Evolutionary conservation across 2,113 vertebrate genomes (phyloP).

Genomic region (Entomyzon cyanotis): DNA sequence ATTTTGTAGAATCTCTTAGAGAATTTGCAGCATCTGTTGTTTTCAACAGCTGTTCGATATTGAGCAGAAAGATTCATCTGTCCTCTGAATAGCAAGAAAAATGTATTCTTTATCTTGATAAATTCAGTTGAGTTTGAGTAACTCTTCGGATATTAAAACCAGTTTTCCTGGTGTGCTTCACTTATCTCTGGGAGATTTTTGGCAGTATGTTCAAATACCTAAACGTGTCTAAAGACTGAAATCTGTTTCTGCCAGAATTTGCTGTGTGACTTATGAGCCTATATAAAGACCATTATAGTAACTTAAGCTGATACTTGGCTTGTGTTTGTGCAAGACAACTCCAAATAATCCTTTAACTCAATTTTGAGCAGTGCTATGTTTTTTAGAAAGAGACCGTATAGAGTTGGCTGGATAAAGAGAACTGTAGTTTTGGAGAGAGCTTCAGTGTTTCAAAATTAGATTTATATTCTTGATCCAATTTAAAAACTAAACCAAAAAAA

Average conservation of each 20-base stretch:
- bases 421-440: background rate
- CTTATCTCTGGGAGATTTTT: conserved; percentile 35
- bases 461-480: background rate
- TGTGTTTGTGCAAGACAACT: conserved; percentile 27
- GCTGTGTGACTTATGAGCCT: background rate
- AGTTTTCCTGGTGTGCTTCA: conserved; percentile 32
- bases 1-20: background rate
- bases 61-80: background rate
- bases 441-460: background rate
- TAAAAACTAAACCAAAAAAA: background rate
- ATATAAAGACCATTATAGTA: background rate
- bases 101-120: conserved; percentile 38
- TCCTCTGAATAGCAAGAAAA: conserved; percentile 13
- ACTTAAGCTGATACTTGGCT: conserved; percentile 45
- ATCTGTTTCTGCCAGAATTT: conserved; percentile 40
- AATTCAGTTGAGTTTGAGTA: conserved; percentile 37
- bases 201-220: conserved; percentile 4
- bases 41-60: conserved; percentile 22
- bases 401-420: background rate
- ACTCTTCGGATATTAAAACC: conserved; percentile 34
- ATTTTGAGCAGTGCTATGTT: background rate
- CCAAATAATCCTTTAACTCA: conserved; percentile 45
- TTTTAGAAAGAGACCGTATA: background rate
- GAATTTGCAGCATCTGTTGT: conserved; percentile 10
- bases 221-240: background rate